Base-by-base conservation (phyloP, 2,888 invertebrate species). In the Andrena chrysosceles region DNA sequence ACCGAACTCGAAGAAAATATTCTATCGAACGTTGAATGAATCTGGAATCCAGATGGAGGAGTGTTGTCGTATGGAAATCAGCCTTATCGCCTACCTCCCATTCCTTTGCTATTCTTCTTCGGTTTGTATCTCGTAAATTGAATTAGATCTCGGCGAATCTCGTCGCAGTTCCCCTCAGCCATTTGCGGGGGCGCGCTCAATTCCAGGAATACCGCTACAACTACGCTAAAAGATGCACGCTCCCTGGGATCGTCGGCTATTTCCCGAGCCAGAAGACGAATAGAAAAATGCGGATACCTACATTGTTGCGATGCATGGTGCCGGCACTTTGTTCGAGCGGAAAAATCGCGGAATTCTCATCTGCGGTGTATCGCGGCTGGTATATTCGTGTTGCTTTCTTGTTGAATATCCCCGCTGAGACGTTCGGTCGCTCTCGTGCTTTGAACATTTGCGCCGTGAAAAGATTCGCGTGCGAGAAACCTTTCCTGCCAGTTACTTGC, bases 61-160 rank as follows among this genome's bases (percentile, higher is more conserved):
- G 10, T 10, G 62, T 63, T 62, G 31, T 63, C 35, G 62, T 35
- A 63, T 33, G 20, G 33, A 63, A 62, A 63, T 35, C 62, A 35
- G 35, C 20, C 62, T 63, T 35, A 20, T 20, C 62, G n/a, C 1
- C 16, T n/a, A 16, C 33, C 33, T 35, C 26, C 20, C 62, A 4
- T 33, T 63, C 29, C 31, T n/a, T 63, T 20, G 20, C 42, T 42
- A 42, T 35, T 35, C 62, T 33, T 13, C 33, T 6, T 8, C 7
- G 62, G 20, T 35, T 16, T n/a, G 33, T 63, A 33, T 33, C 33
- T 20, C 62, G 35, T 63, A 63, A 63, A 63, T 63, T 63, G 62
- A 63, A 63, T 63, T 35, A 60, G 60, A 60, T 23, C 62, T 6
- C 13, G 42, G 42, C 42, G 42, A 42, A 5, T 42, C 42, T 42